Percentiles rank a stretch among this genome's conserved stretches.
Evolutionary conservation across 2,888 invertebrate genomes (phyloP).

Genomic region (Melieria omissa): DNA sequence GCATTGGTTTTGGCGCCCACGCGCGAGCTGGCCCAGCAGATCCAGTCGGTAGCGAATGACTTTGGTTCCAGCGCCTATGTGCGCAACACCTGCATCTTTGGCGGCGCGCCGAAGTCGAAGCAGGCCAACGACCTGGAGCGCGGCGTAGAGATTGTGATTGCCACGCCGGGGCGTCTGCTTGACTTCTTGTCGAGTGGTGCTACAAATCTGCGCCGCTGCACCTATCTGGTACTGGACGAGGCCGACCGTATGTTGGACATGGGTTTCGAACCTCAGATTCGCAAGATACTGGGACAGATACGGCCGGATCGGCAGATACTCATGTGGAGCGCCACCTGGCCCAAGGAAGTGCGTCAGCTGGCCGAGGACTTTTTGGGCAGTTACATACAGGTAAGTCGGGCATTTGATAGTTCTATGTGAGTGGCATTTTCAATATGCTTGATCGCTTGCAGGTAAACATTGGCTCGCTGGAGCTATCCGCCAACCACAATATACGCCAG

Average conservation of each 20-base stretch:
- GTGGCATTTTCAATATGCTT: slow-evolving; percentile 2
- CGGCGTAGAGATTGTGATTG: slow-evolving; percentile 89
- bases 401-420: neutral
- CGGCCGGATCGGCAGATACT: slow-evolving; percentile 94
- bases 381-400: slow-evolving; percentile 70
- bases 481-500: slow-evolving; percentile 90
- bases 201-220: slow-evolving; percentile 79
- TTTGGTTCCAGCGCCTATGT: slow-evolving; percentile 83
- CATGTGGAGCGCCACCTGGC: slow-evolving; percentile 99
- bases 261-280: slow-evolving; percentile 97
- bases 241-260: slow-evolving; percentile 97
- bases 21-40: slow-evolving; percentile 82
- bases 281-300: slow-evolving; percentile 93
- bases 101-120: slow-evolving; percentile 87
- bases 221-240: slow-evolving; percentile 89
- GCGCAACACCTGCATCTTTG: slow-evolving; percentile 88
- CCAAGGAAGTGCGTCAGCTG: slow-evolving; percentile 91
- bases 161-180: slow-evolving; percentile 88
- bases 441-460: slow-evolving; percentile 80
- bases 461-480: slow-evolving; percentile 82
- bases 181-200: slow-evolving; percentile 84
- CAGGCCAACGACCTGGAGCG: slow-evolving; percentile 78
- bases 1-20: slow-evolving; percentile 84
- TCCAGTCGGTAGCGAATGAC: slow-evolving; percentile 82
- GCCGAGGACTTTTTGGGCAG: slow-evolving; percentile 92